Conservation (phyloP, 2,113 vertebrate species). For the Verasper variegatus region DNA sequence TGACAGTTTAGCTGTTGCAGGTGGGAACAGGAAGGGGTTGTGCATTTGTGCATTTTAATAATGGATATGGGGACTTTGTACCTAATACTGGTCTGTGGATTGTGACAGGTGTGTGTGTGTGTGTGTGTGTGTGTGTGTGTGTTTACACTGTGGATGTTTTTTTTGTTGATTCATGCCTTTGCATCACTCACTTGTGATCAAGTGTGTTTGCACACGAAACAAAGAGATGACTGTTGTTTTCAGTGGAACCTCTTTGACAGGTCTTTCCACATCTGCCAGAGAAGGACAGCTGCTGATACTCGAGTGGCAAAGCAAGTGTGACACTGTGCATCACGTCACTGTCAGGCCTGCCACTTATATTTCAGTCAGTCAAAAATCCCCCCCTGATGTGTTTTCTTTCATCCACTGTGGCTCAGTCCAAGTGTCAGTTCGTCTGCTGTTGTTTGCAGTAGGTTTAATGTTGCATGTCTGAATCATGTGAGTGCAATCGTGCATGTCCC, state of each 20-base stretch:
- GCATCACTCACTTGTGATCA: background rate
- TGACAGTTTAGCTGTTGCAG: conserved; percentile 24
- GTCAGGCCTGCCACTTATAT: conserved; percentile 9
- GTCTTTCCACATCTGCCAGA: conserved; percentile 39
- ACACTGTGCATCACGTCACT: background rate
- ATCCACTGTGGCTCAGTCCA: background rate
- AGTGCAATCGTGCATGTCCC: background rate
- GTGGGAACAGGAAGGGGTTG: conserved; percentile 4
- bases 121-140: conserved; percentile 20
- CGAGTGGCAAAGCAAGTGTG: conserved; percentile 9
- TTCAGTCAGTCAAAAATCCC: conserved; percentile 3
- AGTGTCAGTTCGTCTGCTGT: background rate
- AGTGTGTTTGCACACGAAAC: conserved; percentile 39
- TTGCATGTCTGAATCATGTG: background rate
- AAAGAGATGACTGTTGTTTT: conserved; percentile 31
- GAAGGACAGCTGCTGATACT: conserved; percentile 37
- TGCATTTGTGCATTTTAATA: conserved; percentile 4
- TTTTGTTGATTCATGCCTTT: background rate
- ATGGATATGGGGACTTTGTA: background rate
- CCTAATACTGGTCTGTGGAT: background rate
- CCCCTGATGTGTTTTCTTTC: background rate
- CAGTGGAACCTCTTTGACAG: conserved; percentile 43
- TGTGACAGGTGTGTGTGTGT: conserved; percentile 8
- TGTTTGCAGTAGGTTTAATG: conserved; percentile 17
- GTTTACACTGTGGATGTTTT: background rate